These are phyloP conservation scores for Trogon surrucura DNA, from an alignment of 2,113 vertebrate species.

Conservation along the genomic window DNA sequence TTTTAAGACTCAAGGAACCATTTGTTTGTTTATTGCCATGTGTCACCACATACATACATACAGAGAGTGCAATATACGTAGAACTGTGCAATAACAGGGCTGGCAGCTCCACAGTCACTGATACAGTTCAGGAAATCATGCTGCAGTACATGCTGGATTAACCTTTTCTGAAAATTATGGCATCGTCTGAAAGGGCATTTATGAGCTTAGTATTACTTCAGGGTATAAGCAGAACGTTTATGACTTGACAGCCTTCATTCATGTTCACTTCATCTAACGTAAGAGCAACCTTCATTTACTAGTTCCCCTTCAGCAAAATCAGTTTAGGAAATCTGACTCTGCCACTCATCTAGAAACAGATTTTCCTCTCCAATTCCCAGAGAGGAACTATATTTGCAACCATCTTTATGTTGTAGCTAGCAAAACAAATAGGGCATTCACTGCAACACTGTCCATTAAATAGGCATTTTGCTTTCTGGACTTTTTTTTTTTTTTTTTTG, in stretches of 20 bases:
- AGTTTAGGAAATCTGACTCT: constrained; percentile 60
- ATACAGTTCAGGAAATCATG: constrained; percentile 41
- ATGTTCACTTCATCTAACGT: constrained; percentile 25
- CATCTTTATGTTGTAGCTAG: constrained; percentile 15
- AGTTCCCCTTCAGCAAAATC: constrained; percentile 56
- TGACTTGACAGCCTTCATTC: constrained; percentile 52
- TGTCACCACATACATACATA: background rate
- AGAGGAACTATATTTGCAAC: constrained; percentile 2
- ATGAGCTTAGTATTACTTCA: constrained; percentile 50
- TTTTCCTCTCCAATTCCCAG: constrained; percentile 4
- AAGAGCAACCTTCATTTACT: constrained; percentile 59
- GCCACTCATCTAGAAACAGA: constrained; percentile 50
- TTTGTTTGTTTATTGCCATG: constrained; percentile 27
- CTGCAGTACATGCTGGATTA: constrained; percentile 24
- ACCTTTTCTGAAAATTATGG: constrained; percentile 46
- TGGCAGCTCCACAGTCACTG: background rate
- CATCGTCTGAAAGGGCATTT: constrained; percentile 62
- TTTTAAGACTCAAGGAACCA: constrained; percentile 13
- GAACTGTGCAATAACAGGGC: background rate
- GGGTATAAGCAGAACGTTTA: constrained; percentile 55
- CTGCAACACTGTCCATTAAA: background rate
- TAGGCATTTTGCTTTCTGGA: background rate
- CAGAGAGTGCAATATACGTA: background rate
- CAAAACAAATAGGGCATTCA: background rate
- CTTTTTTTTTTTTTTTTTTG: background rate